Base-by-base conservation (phyloP, 2,113 vertebrate species). In the Centrocercus urophasianus region DNA sequence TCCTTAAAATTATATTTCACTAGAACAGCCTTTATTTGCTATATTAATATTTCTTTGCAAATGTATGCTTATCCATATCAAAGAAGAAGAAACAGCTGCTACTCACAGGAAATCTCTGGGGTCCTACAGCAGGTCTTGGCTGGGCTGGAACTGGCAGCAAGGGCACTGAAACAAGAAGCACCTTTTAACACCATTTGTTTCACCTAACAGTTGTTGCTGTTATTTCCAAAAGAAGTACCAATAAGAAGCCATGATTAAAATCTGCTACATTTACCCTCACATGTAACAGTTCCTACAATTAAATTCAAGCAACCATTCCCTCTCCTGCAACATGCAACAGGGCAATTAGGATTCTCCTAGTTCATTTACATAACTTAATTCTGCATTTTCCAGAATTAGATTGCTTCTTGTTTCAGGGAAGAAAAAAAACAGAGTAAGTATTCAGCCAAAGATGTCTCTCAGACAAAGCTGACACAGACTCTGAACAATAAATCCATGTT, bases 61-160 rank as follows among this genome's bases (percentile, higher is more conserved):
- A 95, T 97, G 97, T 97, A 94, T 97, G 95, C 96, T 97, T 93
- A 96, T 96, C 97, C 89, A 96, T 97, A 97, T 97, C 95, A 88
- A 67, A 86, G 93, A 94, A 97, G 95, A 97, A 97, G 96, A 96
- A 97, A 97, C 97, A 98, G 98, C 97, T 98, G 98, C 98, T 98
- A 99, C 99, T 99, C 98, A 99, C 99, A 38, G 99, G 98, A 97
- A 99, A 99, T 98, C 99, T 99, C 98, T 99, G 99, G 98, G 99
- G 98, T 97, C 98, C 98, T 95, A 98, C 98, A 72, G 98, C 98
- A 96, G 99, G 99, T 98, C 99, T 98, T 94, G 99, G 98, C 97
- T 99, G 99, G 98, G 98, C 98, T 30, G 99, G 99, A 96, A 98
- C 98, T 87, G 99, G 98, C 97, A 99, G 98, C 98, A 99, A 98